Conservation (phyloP, 2,888 invertebrate species). For the Escarpia spicata region DNA sequence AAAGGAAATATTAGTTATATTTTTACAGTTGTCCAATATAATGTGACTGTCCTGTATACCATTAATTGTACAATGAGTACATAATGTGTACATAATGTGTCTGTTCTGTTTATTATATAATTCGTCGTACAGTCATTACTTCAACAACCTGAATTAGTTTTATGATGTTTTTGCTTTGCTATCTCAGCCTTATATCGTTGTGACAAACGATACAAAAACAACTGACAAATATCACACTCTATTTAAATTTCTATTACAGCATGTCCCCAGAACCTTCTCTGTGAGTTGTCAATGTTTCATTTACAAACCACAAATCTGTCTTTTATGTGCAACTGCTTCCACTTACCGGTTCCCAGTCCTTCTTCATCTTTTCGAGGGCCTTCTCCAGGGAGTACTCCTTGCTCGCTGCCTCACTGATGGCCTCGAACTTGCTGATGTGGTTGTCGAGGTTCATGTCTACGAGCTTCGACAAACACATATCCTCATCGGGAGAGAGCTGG, state of each 20-base stretch:
- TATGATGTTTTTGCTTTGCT: neutral
- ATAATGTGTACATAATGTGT: neutral
- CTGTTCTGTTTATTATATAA: neutral
- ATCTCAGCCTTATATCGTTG: neutral
- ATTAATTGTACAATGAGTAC: neutral
- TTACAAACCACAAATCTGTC: neutral
- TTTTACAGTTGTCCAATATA: neutral
- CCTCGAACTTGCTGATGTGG: conserved; percentile 85
- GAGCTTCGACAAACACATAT: conserved; percentile 84
- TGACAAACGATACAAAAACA: neutral
- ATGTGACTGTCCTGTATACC: neutral
- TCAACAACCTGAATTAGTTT: neutral
- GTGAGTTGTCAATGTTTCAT: neutral
- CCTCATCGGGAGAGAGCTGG: conserved; percentile 83
- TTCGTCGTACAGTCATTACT: neutral
- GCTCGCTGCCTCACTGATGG: conserved; percentile 92
- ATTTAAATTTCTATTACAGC: neutral
- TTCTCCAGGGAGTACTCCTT: conserved; percentile 94
- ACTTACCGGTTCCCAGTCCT: conserved; percentile 79
- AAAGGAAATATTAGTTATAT: neutral
- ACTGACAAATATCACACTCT: neutral
- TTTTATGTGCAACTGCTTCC: neutral
- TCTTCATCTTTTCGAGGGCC: conserved; percentile 86
- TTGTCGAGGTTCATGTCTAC: conserved; percentile 88
- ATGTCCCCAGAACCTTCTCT: neutral